These are phyloP conservation scores for Eristalinus aeneus DNA, from an alignment of 2,888 invertebrate genomes.

Conservation along the genomic window DNA sequence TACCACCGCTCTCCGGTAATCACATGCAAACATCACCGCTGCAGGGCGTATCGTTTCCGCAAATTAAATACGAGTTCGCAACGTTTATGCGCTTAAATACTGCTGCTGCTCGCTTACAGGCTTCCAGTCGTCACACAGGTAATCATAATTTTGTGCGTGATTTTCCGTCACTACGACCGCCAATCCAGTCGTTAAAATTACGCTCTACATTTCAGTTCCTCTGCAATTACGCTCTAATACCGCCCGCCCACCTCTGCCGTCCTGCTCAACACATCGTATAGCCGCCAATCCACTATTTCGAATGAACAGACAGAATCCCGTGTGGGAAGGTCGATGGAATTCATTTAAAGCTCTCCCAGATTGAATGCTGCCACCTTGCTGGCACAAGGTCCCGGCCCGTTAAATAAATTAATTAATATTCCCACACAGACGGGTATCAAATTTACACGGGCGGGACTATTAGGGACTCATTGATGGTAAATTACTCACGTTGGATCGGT, in stretches of 20 bases:
- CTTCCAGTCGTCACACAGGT: neutral
- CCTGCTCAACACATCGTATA: constrained; percentile 42
- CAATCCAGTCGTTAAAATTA: neutral
- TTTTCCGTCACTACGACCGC: constrained; percentile 20
- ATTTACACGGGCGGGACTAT: constrained; percentile 1
- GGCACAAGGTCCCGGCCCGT: neutral
- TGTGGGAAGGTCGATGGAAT: neutral
- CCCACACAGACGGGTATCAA: constrained; percentile 17
- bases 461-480: constrained; percentile 37
- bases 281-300: constrained; percentile 24
- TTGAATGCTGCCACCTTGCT: neutral
- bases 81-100: neutral
- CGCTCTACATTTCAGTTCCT: neutral
- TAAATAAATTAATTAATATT: constrained; percentile 52
- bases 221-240: constrained; percentile 19
- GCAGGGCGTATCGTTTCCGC: neutral
- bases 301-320: neutral
- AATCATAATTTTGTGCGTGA: constrained; percentile 23
- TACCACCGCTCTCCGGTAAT: neutral
- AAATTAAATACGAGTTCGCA: neutral
- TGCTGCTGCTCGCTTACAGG: neutral
- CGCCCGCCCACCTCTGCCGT: neutral
- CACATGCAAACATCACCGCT: neutral
- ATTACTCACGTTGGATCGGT: constrained; percentile 29
- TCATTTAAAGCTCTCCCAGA: constrained; percentile 16